Evolutionary conservation across 2,113 vertebrate species (phyloP), one percentile per base, ranked within the genome.

Genomic region (Hylia prasina): DNA sequence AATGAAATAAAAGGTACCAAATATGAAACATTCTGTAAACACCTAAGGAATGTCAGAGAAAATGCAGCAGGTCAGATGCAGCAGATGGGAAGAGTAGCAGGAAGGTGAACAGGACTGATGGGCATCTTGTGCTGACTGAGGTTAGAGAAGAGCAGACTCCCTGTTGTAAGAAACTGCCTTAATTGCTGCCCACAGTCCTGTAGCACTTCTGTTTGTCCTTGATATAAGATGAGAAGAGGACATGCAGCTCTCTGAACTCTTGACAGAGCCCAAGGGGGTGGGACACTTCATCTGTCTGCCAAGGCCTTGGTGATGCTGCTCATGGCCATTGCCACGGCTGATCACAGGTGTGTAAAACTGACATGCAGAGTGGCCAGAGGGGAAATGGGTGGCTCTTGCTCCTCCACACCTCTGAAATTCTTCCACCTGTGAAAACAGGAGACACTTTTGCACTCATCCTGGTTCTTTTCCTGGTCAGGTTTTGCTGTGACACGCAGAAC

Each of bases 311-410:
- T 60, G 73, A 35, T 48, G 53, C 20, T 85, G 10, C 73, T 77
- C 20, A 9, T n/a, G 50, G 42, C 37, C 15, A 4, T 23, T 77
- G 66, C 68, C 69, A 31, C 2, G 2, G 31, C 37, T 68, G 48
- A n/a, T 60, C 15, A 14, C 2, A 1, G 2, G 2, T 0, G 0
- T 61, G 25, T 35, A 60, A 64, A 75, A 27, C 2, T 25, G 51
- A 16, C 0, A 0, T 87, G 31, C 30, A n/a, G n/a, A 21, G 7
- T 21, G 90, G 12, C 8, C 37, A 40, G 28, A 16, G 7, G 7
- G 17, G 6, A 61, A 50, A 7, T 4, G n/a, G 40, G 17, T 31
- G 7, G 8, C 10, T 69, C 40, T 82, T 81, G 21, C 11, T 72
- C 40, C 50, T 54, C 23, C 42, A 61, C 30, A 27, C 13, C n/a